Conservation (phyloP, 2,888 invertebrate genomes). For the Folsomia manolachei region DNA sequence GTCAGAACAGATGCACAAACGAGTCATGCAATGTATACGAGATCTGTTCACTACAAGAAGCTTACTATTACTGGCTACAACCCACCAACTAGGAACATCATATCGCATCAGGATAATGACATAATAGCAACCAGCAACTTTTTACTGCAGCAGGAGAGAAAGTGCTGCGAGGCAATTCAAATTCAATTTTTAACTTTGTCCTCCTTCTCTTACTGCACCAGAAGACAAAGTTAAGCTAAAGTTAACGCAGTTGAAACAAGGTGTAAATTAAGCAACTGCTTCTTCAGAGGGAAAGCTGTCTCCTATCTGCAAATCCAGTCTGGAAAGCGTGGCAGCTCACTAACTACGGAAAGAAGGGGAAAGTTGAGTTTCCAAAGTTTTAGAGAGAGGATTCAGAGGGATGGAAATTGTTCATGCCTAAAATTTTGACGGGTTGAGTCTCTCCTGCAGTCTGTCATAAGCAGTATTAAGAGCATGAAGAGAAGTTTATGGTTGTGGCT, state of each 20-base stretch:
- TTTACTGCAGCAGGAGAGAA: neutral
- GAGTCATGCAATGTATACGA: too few relatives aligned
- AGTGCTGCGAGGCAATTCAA: neutral
- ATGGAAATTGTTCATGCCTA: neutral
- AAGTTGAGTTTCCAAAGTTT: neutral
- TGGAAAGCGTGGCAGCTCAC: too few relatives aligned
- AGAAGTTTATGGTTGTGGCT: too few relatives aligned
- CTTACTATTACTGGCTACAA: neutral
- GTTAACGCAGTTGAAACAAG: slow-evolving; percentile 11
- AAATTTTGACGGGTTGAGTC: neutral
- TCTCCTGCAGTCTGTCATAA: too few relatives aligned
- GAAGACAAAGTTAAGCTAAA: neutral
- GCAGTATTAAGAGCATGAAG: too few relatives aligned
- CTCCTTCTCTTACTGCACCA: neutral
- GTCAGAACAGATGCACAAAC: neutral
- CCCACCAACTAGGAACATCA: neutral
- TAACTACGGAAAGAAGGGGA: slow-evolving; percentile 1
- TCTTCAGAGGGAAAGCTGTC: neutral
- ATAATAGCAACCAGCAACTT: neutral
- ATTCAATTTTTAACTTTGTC: slow-evolving; percentile 14
- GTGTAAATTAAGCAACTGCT: slow-evolving; percentile 9
- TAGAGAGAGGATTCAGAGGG: neutral
- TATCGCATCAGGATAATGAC: neutral
- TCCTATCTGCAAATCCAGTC: neutral
- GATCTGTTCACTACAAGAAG: too few relatives aligned